phyloP scores from a whole-genome alignment of 92 coral and sea anemone genomes.

The Siderastrea siderea region DNA sequence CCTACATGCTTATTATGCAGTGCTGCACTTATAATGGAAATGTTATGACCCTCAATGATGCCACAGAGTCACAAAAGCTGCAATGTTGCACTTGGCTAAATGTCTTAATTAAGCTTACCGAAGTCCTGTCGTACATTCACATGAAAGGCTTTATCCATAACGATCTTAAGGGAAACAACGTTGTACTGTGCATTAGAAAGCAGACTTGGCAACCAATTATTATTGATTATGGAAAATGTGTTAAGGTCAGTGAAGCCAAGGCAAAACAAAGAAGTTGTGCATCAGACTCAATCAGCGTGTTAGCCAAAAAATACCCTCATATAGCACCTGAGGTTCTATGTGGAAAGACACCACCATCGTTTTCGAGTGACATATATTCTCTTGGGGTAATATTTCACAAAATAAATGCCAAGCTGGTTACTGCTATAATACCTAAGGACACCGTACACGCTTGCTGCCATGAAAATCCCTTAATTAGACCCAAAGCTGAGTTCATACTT shows the following conservation, averaged over 20 bases:
- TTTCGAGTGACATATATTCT: slow-evolving; percentile 2
- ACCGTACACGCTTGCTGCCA: background rate
- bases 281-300: background rate
- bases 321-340: slow-evolving; percentile 5
- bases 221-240: slow-evolving; percentile 9
- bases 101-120: background rate
- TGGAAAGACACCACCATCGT: background rate
- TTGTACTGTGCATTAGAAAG: background rate
- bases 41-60: slow-evolving; percentile 11
- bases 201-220: background rate
- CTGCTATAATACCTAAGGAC: background rate
- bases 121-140: background rate
- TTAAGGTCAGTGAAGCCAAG: background rate
- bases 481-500: too few species aligned
- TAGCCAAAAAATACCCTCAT: background rate
- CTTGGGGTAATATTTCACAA: background rate
- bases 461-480: background rate
- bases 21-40: background rate
- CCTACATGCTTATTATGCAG: background rate
- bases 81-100: background rate
- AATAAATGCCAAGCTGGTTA: background rate
- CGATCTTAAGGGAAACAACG: slow-evolving; percentile 15
- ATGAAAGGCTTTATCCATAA: slow-evolving; percentile 4
- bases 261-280: background rate
- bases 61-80: background rate